phyloP scores from a whole-genome alignment of 2,797 vertebrate genomes.

The Discoglossus pictus region DNA sequence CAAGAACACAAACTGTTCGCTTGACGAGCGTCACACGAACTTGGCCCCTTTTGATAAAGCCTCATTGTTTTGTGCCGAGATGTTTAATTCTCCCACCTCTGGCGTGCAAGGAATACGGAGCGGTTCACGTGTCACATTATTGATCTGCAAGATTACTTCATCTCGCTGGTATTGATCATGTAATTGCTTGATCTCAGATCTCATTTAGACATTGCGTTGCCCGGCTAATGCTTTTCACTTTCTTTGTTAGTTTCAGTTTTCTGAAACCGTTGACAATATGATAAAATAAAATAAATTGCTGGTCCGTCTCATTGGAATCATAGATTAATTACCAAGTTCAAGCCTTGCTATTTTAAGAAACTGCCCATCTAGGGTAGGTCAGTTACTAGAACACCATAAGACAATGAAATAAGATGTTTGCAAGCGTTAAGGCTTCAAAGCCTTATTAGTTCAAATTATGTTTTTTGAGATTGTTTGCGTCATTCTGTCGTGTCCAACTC shows the following conservation, averaged over 20 bases:
- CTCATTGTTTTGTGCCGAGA: neutral
- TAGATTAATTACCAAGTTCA: conserved; percentile 32
- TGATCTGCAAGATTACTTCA: conserved; percentile 62
- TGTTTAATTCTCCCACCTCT: neutral
- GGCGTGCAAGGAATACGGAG: conserved; percentile 14
- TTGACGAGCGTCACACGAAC: no score
- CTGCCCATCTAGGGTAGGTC: neutral
- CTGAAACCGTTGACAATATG: conserved; percentile 33
- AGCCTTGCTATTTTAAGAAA: conserved; percentile 12
- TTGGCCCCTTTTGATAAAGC: neutral
- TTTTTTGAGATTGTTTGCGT: no score
- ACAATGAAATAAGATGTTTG: no score
- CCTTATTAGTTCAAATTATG: no score
- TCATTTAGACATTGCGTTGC: conserved; percentile 60
- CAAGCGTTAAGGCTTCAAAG: no score
- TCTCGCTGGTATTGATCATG: conserved; percentile 63
- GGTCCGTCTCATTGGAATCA: neutral
- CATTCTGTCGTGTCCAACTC: no score
- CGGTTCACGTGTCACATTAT: conserved; percentile 40
- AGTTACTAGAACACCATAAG: no score
- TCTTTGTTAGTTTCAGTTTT: conserved; percentile 48
- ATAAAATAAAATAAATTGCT: conserved; percentile 9
- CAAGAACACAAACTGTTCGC: no score
- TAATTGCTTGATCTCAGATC: conserved; percentile 66
- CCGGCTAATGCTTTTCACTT: conserved; percentile 47